Percentiles rank a stretch among this genome's conserved stretches.
phyloP scores from a whole-genome alignment of 1,140 invertebrate species.

The Lucilia sericata region DNA sequence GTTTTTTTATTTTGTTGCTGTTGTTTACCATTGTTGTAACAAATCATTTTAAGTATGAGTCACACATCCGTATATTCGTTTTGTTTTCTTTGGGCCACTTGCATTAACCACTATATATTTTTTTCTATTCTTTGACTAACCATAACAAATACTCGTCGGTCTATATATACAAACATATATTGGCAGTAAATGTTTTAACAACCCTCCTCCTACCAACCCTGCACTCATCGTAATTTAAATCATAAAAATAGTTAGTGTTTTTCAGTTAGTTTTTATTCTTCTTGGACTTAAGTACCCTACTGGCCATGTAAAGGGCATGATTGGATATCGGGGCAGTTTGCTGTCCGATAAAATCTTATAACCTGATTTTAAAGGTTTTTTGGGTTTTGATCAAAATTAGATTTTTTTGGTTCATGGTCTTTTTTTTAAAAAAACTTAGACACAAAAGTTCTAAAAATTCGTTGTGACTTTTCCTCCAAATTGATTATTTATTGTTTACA shows the following conservation, averaged over 20 bases:
- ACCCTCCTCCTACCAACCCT: neutral
- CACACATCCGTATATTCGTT: neutral
- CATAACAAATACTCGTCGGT: neutral
- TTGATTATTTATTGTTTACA: neutral
- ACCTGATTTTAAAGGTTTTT: too few species aligned
- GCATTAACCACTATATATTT: neutral
- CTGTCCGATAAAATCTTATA: too few species aligned
- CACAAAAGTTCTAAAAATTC: neutral
- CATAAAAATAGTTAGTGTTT: constrained; percentile 38
- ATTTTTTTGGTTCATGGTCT: too few species aligned
- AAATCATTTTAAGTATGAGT: constrained; percentile 27
- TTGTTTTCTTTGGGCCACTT: neutral
- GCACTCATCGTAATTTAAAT: neutral
- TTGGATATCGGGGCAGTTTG: neutral
- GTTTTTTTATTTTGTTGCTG: neutral
- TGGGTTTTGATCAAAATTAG: too few species aligned
- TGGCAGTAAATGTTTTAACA: neutral
- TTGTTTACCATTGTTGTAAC: constrained; percentile 1
- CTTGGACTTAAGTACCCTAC: neutral
- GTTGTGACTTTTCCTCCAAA: neutral
- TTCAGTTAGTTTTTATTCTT: neutral
- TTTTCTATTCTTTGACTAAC: neutral
- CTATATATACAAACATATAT: neutral
- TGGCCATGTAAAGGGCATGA: neutral
- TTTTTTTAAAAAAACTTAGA: too few species aligned